A percentile compares a stretch with the other conserved stretches of the same genome.
phyloP scores from a whole-genome alignment of 2,888 invertebrate genomes.

The Hydriomena furcata region DNA sequence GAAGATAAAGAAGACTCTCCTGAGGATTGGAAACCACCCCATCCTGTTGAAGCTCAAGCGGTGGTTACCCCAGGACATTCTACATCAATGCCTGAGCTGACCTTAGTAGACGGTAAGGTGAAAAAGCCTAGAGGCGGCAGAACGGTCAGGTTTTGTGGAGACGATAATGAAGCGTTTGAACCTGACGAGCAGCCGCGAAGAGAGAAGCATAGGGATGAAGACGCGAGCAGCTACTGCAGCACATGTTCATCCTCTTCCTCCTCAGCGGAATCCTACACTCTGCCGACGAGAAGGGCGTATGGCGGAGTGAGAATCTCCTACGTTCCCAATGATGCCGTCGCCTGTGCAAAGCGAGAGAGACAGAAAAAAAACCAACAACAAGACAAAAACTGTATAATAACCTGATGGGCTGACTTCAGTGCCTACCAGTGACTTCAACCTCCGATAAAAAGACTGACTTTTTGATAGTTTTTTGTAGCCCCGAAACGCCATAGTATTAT shows the following conservation, averaged over 20 bases:
- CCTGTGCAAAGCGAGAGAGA: conserved; percentile 89
- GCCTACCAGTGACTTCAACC: conserved; percentile 69
- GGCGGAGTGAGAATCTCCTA: conserved; percentile 96
- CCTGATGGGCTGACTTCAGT: conserved; percentile 85
- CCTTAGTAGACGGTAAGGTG: conserved; percentile 75
- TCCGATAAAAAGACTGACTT: conserved; percentile 81
- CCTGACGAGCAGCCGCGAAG: conserved; percentile 68
- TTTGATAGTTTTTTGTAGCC: conserved; percentile 64
- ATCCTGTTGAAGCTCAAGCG: conserved; percentile 75
- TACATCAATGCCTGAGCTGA: conserved; percentile 75
- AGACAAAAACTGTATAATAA: conserved; percentile 93
- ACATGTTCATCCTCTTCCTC: conserved; percentile 96
- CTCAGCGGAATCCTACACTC: conserved; percentile 93
- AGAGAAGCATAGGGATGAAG: conserved; percentile 80
- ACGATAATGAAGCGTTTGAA: conserved; percentile 76
- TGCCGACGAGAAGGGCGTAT: conserved; percentile 92
- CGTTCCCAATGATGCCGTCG: conserved; percentile 95
- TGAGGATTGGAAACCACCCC: conserved; percentile 82
- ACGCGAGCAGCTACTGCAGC: conserved; percentile 91
- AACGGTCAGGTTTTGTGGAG: conserved; percentile 75
- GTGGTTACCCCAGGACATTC: conserved; percentile 81
- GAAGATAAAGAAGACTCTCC: conserved; percentile 63
- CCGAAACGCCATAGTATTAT: conserved; percentile 73
- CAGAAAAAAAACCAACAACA: conserved; percentile 84
- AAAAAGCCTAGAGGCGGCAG: conserved; percentile 66